These are phyloP conservation scores for Acanthosoma haemorrhoidale DNA, from an alignment of 2,888 invertebrate genomes.

Conservation along the genomic window DNA sequence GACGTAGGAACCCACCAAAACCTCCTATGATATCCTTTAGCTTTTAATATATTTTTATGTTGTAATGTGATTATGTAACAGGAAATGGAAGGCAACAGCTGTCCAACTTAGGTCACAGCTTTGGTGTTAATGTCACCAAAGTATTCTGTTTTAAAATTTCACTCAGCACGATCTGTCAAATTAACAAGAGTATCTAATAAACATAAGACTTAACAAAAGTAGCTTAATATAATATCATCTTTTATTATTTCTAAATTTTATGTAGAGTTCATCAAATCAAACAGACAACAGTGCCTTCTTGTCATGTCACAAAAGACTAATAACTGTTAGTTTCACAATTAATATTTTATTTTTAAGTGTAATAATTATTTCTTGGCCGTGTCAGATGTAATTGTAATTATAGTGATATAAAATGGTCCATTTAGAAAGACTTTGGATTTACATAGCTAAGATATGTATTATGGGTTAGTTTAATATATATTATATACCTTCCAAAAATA, in stretches of 20 bases:
- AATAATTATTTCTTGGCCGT: slow-evolving; percentile 12
- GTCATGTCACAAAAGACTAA: slow-evolving; percentile 21
- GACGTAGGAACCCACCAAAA: too few species aligned
- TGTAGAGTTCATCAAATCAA: background rate
- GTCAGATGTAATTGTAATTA: background rate
- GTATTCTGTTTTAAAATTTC: background rate
- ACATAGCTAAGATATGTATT: background rate
- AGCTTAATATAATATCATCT: background rate
- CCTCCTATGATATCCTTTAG: too few species aligned
- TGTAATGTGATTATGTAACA: background rate
- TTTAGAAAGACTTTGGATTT: background rate
- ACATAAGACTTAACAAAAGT: background rate
- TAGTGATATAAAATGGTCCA: background rate
- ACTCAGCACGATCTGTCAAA: slow-evolving; percentile 1
- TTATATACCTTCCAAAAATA: background rate
- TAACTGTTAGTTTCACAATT: background rate
- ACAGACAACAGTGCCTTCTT: slow-evolving; percentile 25
- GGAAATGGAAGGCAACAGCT: slow-evolving; percentile 5
- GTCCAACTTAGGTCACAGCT: background rate
- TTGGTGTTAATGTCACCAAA: background rate
- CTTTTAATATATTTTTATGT: too few species aligned
- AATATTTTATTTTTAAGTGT: slow-evolving; percentile 1
- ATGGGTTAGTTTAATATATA: background rate
- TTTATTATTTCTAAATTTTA: background rate
- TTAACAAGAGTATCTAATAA: background rate